Evolutionary conservation across 2,797 vertebrate species (phyloP).

Genomic region (Peromyscus aztecus): DNA sequence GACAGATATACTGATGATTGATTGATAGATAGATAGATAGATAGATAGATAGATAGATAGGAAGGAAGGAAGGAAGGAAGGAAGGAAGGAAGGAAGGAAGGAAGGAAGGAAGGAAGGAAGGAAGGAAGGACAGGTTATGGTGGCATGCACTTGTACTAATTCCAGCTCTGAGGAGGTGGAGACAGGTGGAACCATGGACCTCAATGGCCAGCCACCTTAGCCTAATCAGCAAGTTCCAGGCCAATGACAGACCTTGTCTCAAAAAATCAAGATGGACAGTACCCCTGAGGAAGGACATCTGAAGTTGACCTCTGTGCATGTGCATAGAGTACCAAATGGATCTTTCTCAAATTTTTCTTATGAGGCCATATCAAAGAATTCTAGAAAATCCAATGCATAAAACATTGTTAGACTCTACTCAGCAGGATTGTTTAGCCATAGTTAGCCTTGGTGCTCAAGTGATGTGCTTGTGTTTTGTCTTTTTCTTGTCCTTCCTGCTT

Average conservation of each 20-base stretch:
- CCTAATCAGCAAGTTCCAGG: background rate
- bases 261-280: background rate
- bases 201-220: background rate
- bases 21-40: background rate
- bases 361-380: background rate
- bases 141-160: background rate
- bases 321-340: background rate
- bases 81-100: background rate
- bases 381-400: slow-evolving; percentile 39
- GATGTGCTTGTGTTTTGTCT: background rate
- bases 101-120: too few relatives aligned
- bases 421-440: background rate
- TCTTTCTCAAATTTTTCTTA: background rate
- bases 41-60: background rate
- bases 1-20: too few relatives aligned
- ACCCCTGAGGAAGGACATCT: background rate
- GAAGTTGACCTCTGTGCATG: background rate
- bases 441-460: background rate
- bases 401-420: slow-evolving; percentile 1
- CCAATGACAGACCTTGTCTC: background rate
- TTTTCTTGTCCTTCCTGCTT: slow-evolving; percentile 21
- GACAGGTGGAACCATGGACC: background rate
- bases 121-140: too few relatives aligned
- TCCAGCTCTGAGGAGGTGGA: background rate
- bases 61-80: background rate